These are phyloP conservation scores for Salticus scenicus DNA, from an alignment of 2,888 invertebrate genomes.

Conservation along the genomic window DNA sequence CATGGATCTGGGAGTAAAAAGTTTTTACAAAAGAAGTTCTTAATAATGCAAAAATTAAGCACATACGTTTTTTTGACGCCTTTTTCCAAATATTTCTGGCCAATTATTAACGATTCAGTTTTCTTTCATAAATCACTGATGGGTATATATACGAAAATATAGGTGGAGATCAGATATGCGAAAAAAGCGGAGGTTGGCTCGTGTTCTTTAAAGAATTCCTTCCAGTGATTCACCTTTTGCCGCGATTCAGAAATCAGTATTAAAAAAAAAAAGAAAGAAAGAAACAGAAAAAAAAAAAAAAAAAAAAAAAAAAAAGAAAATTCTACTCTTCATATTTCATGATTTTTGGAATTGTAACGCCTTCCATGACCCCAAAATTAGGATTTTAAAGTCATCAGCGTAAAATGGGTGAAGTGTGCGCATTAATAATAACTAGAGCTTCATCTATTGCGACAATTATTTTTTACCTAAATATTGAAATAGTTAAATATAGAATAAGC, in stretches of 20 bases:
- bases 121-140: conserved; percentile 44
- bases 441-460: no score
- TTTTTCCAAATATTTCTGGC: conserved; percentile 19
- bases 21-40: conserved; percentile 26
- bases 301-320: background rate
- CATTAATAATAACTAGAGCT: no score
- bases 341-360: conserved; percentile 7
- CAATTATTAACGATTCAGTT: conserved; percentile 48
- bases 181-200: conserved; percentile 28
- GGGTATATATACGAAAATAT: conserved; percentile 38
- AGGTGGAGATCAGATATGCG: background rate
- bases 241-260: conserved; percentile 8
- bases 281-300: background rate
- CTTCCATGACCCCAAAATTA: background rate
- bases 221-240: conserved; percentile 39
- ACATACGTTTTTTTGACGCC: conserved; percentile 26
- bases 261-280: background rate
- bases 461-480: no score
- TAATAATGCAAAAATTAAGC: conserved; percentile 36
- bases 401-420: no score
- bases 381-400: background rate
- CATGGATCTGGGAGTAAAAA: background rate
- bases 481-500: no score
- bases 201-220: conserved; percentile 23
- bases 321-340: conserved; percentile 44